Evolutionary conservation across 1,140 invertebrate genomes (phyloP), one percentile per base, ranked within the genome.

Genomic region (Cydia splendana): DNA sequence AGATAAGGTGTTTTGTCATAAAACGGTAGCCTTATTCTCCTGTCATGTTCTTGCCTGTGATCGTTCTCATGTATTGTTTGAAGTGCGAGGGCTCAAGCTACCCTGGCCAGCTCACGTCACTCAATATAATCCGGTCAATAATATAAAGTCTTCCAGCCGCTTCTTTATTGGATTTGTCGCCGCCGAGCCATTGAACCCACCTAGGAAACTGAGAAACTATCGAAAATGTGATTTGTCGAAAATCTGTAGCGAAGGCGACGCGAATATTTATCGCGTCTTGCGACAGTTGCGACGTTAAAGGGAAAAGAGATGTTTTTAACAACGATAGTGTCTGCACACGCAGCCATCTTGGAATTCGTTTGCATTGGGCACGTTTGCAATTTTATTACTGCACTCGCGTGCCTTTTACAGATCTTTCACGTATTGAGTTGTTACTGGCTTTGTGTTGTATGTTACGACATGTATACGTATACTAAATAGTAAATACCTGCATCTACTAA

Each of bases 91-190:
- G 86, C 71, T 84, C 87, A 79, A 13, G 15, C 51, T 80, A 80
- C 20, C 20, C 73, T 88, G 86, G 88, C 80, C 80, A 69, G 79
- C 84, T 87, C 85, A 80, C 88, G 88, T 89, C 88, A 88, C 81
- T 87, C 84, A 80, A 78, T 86, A 90, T 91, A 92, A 89, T 89
- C 85, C 85, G 87, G 86, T 90, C 87, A 90, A 90, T 92, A 90
- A 89, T 87, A 90, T 90, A 90, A 89, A 91, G 89, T 92, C 85
- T 90, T 86, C 76, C 80, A 86, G 84, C 85, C 85, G 82, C 78
- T 85, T 87, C 90, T 88, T 90, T 92, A 91, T 92, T 90, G 87
- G 85, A 88, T 90, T 90, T 86, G 86, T 85, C 87, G 84, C 82
- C 82, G 77, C 74, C 79, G 83, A 87, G 85, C 85, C 86, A 85